Base-by-base conservation (phyloP, 2,888 invertebrate species). In the Tetragonula carbonaria region DNA sequence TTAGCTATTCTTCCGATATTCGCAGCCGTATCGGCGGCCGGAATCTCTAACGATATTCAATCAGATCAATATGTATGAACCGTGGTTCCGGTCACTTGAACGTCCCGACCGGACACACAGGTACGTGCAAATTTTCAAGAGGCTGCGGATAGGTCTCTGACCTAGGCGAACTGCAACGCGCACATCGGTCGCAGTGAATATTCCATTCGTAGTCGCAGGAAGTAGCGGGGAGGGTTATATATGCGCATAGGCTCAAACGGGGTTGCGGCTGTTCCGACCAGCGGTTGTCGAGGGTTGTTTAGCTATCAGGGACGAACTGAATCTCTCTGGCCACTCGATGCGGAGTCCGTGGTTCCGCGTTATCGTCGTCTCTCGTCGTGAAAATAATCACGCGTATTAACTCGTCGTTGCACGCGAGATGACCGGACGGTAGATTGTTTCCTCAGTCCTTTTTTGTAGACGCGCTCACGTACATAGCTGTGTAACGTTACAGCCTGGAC, bases 121-220 rank as follows among this genome's bases (percentile, higher is more conserved):
- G 38, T 65, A 55, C 23, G 59, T 66, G 75, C n/a, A 76, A 82
- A 80, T 80, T 82, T 87, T 67, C 73, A 62, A 81, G 76, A 68
- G 81, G 55, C 63, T 45, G 51, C 71, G 38, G 72, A 70, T 80
- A 63, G 67, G 67, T 78, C 65, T 78, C 70, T 59, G 75, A 51
- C 78, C 65, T 59, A 50, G 78, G 51, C 53, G 65, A 74, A 28
- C 33, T 62, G 81, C 63, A 72, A 67, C 67, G 23, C 71, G 74
- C 78, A 70, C 71, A 82, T 79, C 71, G 87, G 74, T 62, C 75
- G 78, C 82, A 53, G 73, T 59, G 86, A 80, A 82, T 88, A 87
- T 86, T 75, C 82, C 83, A 63, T 80, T 85, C 73, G 88, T 66
- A 84, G 78, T 82, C 76, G 72, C 83, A 77, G 89, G 87, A 87